Evolutionary conservation across 1,140 invertebrate species (phyloP).

Genomic region (Scylla paramamosain): DNA sequence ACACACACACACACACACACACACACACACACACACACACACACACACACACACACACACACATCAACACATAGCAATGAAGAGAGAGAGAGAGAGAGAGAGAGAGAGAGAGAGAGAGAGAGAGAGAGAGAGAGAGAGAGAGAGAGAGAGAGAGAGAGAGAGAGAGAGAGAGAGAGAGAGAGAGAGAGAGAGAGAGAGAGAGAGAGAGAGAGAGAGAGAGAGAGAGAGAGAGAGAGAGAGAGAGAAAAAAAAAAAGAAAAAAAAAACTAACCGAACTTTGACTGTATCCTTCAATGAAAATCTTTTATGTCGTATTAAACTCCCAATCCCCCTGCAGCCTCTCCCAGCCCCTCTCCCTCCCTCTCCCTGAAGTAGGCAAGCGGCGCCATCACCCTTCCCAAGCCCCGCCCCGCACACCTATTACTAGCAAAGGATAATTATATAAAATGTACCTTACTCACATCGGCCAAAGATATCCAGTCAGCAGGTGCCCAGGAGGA

Average conservation of each 20-base stretch:
- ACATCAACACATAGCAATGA: not conserved
- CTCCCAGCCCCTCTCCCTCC: not conserved
- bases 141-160: not conserved
- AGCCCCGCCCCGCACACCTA: not conserved
- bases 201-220: not conserved
- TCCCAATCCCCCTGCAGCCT: not conserved
- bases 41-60: not conserved
- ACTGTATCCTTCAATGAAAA: not conserved
- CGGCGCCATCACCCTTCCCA: not conserved
- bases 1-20: constrained; percentile 16
- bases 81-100: not conserved
- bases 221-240: not conserved
- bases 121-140: not conserved
- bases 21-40: not conserved
- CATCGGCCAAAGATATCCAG: no score
- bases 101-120: not conserved
- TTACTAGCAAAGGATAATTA: no score
- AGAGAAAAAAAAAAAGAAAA: not conserved
- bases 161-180: not conserved
- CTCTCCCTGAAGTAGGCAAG: not conserved
- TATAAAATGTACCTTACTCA: no score
- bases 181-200: not conserved
- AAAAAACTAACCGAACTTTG: no score
- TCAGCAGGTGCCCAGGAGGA: not conserved
- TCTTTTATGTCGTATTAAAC: not conserved